Evolutionary conservation across 2,888 invertebrate species (phyloP).

Genomic region (Meiosimyza platycephala): DNA sequence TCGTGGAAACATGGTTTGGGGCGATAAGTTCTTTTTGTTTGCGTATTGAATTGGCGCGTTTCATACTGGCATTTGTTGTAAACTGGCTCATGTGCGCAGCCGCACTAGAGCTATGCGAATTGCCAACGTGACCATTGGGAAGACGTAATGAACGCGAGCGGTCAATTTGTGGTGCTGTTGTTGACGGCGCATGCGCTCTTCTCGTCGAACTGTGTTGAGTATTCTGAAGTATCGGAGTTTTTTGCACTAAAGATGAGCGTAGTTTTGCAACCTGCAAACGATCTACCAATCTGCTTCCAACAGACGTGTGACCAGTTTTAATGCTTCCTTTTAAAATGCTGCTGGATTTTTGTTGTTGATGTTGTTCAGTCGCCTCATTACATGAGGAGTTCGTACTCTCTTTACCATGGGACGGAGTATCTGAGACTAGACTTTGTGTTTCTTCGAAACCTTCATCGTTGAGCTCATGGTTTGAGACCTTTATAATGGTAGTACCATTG

Average conservation of each 20-base stretch:
- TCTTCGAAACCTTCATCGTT: constrained; percentile 94
- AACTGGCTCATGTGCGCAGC: constrained; percentile 47
- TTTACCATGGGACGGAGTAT: constrained; percentile 83
- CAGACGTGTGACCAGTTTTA: constrained; percentile 34
- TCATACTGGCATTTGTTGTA: constrained; percentile 47
- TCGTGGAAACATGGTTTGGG: constrained; percentile 34
- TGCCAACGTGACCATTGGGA: constrained; percentile 71
- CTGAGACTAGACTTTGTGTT: constrained; percentile 87
- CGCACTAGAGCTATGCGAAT: constrained; percentile 59
- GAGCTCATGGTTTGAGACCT: constrained; percentile 70
- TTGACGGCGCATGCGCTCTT: constrained; percentile 38
- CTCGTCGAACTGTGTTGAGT: constrained; percentile 34
- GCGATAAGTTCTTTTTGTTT: too few species aligned
- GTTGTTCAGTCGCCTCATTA: constrained; percentile 72
- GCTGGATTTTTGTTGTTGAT: constrained; percentile 45
- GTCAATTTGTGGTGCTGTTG: constrained; percentile 68
- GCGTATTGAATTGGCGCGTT: constrained; percentile 48
- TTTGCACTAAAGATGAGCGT: constrained; percentile 40
- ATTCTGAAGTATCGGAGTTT: constrained; percentile 36
- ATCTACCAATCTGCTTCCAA: constrained; percentile 52
- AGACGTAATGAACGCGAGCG: constrained; percentile 74
- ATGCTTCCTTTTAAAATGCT: constrained; percentile 50
- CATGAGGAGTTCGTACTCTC: constrained; percentile 77
- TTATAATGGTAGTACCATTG: constrained; percentile 48
- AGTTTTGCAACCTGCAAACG: constrained; percentile 53